Base-by-base conservation (phyloP, 2,797 vertebrate species). In the Peromyscus melanophrys region DNA sequence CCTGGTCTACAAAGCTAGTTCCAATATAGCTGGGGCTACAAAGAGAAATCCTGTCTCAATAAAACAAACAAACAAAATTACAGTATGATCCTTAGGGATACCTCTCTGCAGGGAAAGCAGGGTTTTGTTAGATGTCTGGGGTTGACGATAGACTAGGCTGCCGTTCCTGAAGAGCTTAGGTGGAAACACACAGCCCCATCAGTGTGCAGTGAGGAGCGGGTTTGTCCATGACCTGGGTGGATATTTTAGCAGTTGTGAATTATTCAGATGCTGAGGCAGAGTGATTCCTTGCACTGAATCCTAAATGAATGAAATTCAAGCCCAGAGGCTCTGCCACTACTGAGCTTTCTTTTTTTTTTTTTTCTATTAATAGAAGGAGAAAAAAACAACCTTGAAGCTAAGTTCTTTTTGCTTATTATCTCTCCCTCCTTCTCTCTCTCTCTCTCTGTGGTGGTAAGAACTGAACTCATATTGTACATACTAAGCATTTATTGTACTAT, bases 241-340 rank as follows among this genome's bases (percentile, higher is more conserved):
- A 69, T 85, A 67, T 85, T 69, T 85, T 69, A 85, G 43, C 31
- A 49, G 31, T 19, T 75, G 52, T 71, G n/a, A 89, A 89, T 89
- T 89, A 71, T 73, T 89, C 55, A 89, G 52, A 17, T 59, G 52
- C 86, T 75, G 55, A 75, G 52, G 55, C 49, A 89, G 46, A 89
- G 71, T 75, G 37, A 37, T 75, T 89, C 52, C 14, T 75, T 85
- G 63, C 63, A 52, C 21, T 69, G 63, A 85, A 85, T 85, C 19
- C 69, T 89, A 89, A 71, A 73, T 4, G 25, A 89, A 67, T 85
- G 83, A 67, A 43, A 84, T 85, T 85, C 83, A 52, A 67, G 83
- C 43, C 43, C 31, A 85, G 63, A 52, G 31, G 31, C 49, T 52
- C 31, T 52, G 31, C 31, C 19, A 52, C 43, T 86, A 25, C n/a